A percentile compares a stretch with the other conserved stretches of the same genome.
Evolutionary conservation across 2,113 vertebrate species (phyloP).

Genomic region (Clarias batrachus): DNA sequence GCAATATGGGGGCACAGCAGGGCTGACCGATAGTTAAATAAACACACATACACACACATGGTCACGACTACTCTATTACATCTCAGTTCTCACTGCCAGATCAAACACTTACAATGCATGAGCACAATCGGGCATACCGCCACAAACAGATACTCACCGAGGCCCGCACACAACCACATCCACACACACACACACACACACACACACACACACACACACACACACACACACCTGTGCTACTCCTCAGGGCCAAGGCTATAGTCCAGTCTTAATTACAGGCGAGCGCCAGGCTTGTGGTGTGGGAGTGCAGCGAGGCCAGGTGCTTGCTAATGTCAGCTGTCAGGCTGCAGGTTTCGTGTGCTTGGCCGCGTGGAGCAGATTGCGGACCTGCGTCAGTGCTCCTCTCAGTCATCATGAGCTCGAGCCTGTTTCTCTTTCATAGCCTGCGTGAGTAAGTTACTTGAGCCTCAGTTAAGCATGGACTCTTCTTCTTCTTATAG

Average conservation of each 20-base stretch:
- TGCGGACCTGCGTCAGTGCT: conserved; percentile 19
- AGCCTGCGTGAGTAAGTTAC: background rate
- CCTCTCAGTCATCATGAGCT: conserved; percentile 42
- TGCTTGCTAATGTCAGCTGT: conserved; percentile 44
- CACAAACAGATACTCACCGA: conserved; percentile 38
- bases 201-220: background rate
- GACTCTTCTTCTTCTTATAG: conserved; percentile 1
- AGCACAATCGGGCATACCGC: conserved; percentile 26
- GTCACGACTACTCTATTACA: conserved; percentile 24
- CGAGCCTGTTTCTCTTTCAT: conserved; percentile 13
- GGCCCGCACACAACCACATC: background rate
- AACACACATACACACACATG: conserved; percentile 42
- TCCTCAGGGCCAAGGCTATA: conserved; percentile 29
- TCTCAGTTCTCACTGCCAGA: conserved; percentile 38
- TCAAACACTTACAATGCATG: conserved; percentile 41
- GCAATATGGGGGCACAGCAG: conserved; percentile 52
- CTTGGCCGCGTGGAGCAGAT: conserved; percentile 28
- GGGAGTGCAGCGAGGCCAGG: conserved; percentile 34
- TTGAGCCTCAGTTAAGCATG: conserved; percentile 8
- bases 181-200: conserved; percentile 30
- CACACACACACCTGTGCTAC: conserved; percentile 26
- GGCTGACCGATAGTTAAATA: conserved; percentile 55
- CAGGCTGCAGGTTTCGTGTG: conserved; percentile 31
- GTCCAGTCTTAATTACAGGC: conserved; percentile 53
- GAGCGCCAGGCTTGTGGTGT: conserved; percentile 33